Conservation (phyloP, 2,888 invertebrate species). For the Catocala nupta region DNA sequence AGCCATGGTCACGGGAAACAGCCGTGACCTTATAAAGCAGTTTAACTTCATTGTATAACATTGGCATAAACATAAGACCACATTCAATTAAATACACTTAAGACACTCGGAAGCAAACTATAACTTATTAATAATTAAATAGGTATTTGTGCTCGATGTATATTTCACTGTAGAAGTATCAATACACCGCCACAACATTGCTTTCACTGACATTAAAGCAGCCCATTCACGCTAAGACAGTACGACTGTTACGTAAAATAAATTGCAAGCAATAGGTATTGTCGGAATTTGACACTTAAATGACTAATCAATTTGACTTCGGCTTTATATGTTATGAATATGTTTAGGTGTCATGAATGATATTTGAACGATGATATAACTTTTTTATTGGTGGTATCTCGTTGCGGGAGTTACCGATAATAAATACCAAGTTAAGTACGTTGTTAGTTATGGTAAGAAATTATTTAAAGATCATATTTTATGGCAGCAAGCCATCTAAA, state of each 20-base stretch:
- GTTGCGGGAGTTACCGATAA: background rate
- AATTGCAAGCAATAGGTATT: slow-evolving; percentile 18
- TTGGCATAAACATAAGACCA: too few species aligned
- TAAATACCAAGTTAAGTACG: background rate
- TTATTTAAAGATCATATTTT: background rate
- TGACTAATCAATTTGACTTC: slow-evolving; percentile 26
- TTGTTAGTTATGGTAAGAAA: background rate
- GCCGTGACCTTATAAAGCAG: too few species aligned
- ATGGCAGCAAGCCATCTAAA: background rate
- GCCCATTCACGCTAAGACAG: slow-evolving; percentile 32
- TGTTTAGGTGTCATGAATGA: background rate
- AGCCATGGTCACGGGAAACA: too few species aligned
- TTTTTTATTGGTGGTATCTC: background rate
- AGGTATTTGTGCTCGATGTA: slow-evolving; percentile 1
- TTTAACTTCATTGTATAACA: too few species aligned
- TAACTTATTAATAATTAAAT: background rate
- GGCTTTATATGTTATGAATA: background rate
- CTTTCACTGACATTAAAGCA: slow-evolving; percentile 42
- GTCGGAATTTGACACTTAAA: slow-evolving; percentile 32
- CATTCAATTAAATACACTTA: too few species aligned
- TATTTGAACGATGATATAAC: slow-evolving; percentile 1
- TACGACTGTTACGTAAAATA: slow-evolving; percentile 29
- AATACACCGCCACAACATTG: slow-evolving; percentile 11
- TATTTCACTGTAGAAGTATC: slow-evolving; percentile 13
- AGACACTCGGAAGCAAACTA: too few species aligned